Base-by-base conservation (phyloP, 2,888 invertebrate genomes). In the Lycophotia porphyrea region DNA sequence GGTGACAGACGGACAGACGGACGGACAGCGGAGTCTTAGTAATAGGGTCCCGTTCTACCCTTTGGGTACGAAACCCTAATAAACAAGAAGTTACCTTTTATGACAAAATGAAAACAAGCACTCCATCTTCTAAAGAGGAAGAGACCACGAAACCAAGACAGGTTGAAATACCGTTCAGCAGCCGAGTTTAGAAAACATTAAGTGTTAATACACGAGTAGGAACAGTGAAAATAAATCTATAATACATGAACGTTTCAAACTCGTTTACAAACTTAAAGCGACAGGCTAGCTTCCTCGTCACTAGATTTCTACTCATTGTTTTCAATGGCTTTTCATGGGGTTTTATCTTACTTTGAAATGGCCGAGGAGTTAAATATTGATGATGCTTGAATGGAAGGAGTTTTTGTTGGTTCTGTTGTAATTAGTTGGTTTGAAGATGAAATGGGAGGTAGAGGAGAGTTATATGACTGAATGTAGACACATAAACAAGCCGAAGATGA, bases 241-340 rank as follows among this genome's bases (percentile, higher is more conserved):
- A 87, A 88, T 77, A 85, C 89, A 88, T 88, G 87, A 89, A 84
- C 78, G 69, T 71, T 65, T 71, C 36, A 42, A 65, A 82, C 81
- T 74, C 77, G 78, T 76, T 80, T 78, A 75, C 52, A 67, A 63
- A 82, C 60, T 74, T 78, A 71, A 65, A 78, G 60, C 71, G 69
- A 73, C 77, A 78, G 39, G 67, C 77, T 36, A 72, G 77, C 81
- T 77, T 82, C 84, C 67, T 75, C 39, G 36, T 69, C n/a, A 21
- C 44, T 64, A 71, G 78, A 71, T 79, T 81, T 81, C 81, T 72
- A 80, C 80, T 87, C 82, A 85, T 87, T 89, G 88, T 90, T 90
- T 88, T 84, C 88, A 89, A 88, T 90, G 47, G 84, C 36, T 75
- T 86, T 85, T 79, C 75, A 73, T 79, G 74, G 74, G 55, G 68